A percentile compares a stretch with the other conserved stretches of the same genome.
Conservation (phyloP, 2,888 invertebrate genomes). For the Phorcus lineatus region DNA sequence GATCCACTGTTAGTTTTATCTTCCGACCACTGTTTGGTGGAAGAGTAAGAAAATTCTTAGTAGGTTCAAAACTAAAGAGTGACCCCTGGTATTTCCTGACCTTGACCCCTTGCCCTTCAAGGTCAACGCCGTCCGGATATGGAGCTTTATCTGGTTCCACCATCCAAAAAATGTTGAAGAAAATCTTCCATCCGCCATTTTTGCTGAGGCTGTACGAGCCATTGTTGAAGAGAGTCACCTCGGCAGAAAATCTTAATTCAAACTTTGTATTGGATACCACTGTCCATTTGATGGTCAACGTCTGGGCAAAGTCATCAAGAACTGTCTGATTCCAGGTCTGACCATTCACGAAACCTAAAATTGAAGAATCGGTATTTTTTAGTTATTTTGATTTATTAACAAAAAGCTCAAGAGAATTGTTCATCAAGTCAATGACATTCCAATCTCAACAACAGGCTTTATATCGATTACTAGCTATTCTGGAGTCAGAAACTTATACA, state of each 20-base stretch:
- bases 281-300: background rate
- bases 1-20: constrained; percentile 36
- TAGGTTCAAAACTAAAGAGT: constrained; percentile 50
- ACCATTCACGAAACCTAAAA: background rate
- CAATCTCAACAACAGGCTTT: too few species aligned
- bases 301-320: constrained; percentile 1
- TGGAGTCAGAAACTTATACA: too few species aligned
- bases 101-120: constrained; percentile 45
- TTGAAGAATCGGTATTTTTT: too few species aligned
- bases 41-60: constrained; percentile 33
- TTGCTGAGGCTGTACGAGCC: constrained; percentile 32
- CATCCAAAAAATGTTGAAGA: constrained; percentile 47
- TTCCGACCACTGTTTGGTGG: constrained; percentile 32
- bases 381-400: too few species aligned
- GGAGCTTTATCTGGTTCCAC: constrained; percentile 39
- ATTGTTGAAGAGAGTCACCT: constrained; percentile 38
- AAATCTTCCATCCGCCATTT: constrained; percentile 58
- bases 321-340: background rate
- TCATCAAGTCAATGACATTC: too few species aligned
- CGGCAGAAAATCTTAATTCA: constrained; percentile 3
- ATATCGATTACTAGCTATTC: too few species aligned
- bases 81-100: constrained; percentile 54
- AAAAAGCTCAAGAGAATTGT: too few species aligned
- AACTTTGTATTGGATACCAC: background rate
- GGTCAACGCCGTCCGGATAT: constrained; percentile 40